Conservation (phyloP, 92 coral and sea anemone species). For the Umimayanthus kanabou region DNA sequence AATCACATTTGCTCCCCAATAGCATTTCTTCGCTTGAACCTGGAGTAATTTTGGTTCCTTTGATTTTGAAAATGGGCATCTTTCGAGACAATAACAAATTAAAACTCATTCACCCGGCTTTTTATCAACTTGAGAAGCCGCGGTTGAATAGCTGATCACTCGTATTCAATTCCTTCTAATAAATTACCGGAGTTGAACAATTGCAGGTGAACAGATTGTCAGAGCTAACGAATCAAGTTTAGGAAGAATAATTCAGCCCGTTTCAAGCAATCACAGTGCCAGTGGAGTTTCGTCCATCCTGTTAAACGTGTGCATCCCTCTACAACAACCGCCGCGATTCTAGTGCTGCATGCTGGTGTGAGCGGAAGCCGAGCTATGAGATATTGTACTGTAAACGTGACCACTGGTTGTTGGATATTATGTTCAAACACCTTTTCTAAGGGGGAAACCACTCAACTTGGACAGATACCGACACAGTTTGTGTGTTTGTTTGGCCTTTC, state of each 20-base stretch:
- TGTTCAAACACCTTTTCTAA: not conserved
- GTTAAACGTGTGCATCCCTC: not conserved
- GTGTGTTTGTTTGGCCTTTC: not conserved
- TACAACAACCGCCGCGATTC: not conserved
- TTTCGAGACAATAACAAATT: not conserved
- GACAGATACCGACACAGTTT: not conserved
- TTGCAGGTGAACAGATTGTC: not conserved
- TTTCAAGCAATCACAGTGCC: not conserved
- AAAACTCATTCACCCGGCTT: too few relatives aligned
- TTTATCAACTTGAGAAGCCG: not conserved
- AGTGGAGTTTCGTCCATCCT: not conserved
- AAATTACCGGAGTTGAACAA: constrained; percentile 1
- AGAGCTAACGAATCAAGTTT: not conserved
- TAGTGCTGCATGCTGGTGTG: not conserved
- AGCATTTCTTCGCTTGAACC: not conserved
- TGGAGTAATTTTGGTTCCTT: constrained; percentile 6
- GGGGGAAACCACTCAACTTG: not conserved
- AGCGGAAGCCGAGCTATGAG: not conserved
- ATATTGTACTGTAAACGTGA: not conserved
- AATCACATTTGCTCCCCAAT: not conserved
- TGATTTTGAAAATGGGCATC: constrained; percentile 32
- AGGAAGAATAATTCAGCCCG: not conserved
- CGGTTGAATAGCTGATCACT: not conserved
- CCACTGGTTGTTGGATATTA: not conserved
- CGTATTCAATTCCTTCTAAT: not conserved